Evolutionary conservation across 1,140 invertebrate genomes (phyloP), one percentile per base, ranked within the genome.

Genomic region (Neuroterus valhalla): DNA sequence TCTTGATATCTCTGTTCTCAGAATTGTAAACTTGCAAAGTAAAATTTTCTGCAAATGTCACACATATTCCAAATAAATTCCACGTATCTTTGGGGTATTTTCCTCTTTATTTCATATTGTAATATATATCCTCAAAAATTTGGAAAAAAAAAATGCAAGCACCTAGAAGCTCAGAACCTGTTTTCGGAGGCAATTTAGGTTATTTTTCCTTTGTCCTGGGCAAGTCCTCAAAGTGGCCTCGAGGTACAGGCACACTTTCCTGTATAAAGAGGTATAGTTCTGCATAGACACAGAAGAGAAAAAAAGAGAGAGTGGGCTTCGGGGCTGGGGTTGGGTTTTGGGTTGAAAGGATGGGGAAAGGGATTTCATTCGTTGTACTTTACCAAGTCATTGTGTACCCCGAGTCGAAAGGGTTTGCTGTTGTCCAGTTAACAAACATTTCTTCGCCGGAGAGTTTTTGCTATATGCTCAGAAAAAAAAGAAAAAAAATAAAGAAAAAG

Each of bases 201-300:
- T 26, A 15, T 48, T 62, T 62, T 62, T n/a, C 14, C 6, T 38
- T 38, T 38, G 31, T 38, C 26, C 11, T 14, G 8, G 15, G 31
- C 15, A 62, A 62, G 23, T 62, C 31, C 55, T 62, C 55, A 38
- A 62, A 62, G 26, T 62, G 26, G 55, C 55, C 21, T 62, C 23
- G 14, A 62, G 55, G 55, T 38, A 38, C 31, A 62, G 55, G n/a
- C 23, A 62, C n/a, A 62, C 23, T 62, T 62, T 62, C 14, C 26
- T n/a, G 55, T 62, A 62, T 62, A 62, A 62, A 62, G 55, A 62
- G 55, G 31, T 62, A n/a, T n/a, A 26, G 55, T 62, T 23, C 52
- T 55, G 52, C 55, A 62, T 11, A 38, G 26, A 62, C 23, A 62
- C 12, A 26, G 21, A 15, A 26, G 21, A 31, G 21, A 15, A 12